A percentile compares a stretch with the other conserved stretches of the same genome.
These are phyloP conservation scores for Tetrax tetrax DNA, from an alignment of 2,113 vertebrate species.

Conservation along the genomic window DNA sequence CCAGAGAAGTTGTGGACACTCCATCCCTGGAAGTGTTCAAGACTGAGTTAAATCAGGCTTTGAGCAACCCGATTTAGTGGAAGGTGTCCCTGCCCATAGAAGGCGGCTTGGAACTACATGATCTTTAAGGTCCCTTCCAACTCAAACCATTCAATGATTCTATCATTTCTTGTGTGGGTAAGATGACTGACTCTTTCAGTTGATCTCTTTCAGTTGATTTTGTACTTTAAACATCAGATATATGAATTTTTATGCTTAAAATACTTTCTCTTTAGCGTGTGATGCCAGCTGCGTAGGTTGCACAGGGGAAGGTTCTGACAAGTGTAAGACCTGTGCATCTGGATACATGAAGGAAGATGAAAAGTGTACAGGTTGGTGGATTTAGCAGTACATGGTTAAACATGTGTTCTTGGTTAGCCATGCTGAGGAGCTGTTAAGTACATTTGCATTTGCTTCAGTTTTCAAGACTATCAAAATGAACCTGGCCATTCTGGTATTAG, in stretches of 20 bases:
- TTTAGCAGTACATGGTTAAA: neutral
- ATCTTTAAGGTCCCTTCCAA: neutral
- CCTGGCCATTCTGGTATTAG: fast-evolving
- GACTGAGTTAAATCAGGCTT: neutral
- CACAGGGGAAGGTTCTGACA: conserved; percentile 81
- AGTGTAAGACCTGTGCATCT: conserved; percentile 79
- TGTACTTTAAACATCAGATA: neutral
- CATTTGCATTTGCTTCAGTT: fast-evolving
- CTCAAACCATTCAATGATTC: neutral
- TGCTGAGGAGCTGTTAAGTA: neutral
- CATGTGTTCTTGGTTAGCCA: neutral
- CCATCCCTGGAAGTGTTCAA: neutral
- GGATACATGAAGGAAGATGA: conserved; percentile 81
- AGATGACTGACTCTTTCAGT: neutral
- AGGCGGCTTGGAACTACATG: neutral
- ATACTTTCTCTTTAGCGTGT: conserved; percentile 77
- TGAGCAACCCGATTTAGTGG: neutral
- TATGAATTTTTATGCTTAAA: neutral
- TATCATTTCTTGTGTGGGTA: neutral
- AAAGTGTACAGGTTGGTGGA: conserved; percentile 82
- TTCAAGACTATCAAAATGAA: neutral
- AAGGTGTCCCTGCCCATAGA: fast-evolving
- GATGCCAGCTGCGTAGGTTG: conserved; percentile 85
- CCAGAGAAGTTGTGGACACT: neutral
- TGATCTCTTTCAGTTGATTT: neutral